Percentiles rank a stretch among this genome's conserved stretches.
These are phyloP conservation scores for Myotis daubentonii DNA, from an alignment of 2,797 vertebrate species.

Conservation along the genomic window DNA sequence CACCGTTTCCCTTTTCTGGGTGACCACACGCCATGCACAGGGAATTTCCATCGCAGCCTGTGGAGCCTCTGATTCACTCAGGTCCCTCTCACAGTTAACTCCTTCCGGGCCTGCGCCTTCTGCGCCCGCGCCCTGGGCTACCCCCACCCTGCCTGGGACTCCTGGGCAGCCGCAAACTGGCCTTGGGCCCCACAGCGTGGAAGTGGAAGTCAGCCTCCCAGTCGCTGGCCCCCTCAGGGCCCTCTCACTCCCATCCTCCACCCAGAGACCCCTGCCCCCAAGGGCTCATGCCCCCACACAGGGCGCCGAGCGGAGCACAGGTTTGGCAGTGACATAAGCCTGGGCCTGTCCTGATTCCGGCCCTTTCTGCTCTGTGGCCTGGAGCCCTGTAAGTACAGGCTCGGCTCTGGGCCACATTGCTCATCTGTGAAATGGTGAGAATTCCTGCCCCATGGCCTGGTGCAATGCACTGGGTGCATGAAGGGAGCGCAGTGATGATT, in stretches of 20 bases:
- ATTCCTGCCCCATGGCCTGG: background rate
- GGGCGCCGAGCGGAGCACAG: background rate
- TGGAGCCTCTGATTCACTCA: conserved; percentile 88
- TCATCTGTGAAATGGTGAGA: background rate
- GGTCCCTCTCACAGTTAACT: conserved; percentile 84
- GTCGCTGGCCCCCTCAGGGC: no score
- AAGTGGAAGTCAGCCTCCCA: background rate
- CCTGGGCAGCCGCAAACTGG: background rate
- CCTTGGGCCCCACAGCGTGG: background rate
- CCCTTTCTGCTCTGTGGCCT: background rate
- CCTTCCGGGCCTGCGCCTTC: conserved; percentile 76
- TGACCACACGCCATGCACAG: conserved; percentile 87
- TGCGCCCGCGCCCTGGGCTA: background rate
- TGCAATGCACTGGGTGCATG: background rate
- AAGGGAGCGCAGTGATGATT: rapidly evolving
- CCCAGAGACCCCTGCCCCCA: background rate
- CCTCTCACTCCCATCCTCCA: rapidly evolving
- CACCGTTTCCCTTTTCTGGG: conserved; percentile 89
- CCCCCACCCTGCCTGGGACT: conserved; percentile 51
- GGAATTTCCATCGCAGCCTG: conserved; percentile 87
- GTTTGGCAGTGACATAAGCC: background rate
- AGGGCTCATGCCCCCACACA: rapidly evolving
- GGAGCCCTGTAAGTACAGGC: no score
- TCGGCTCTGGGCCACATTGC: background rate
- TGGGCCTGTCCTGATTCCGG: background rate